Base-by-base conservation (phyloP, 2,797 vertebrate genomes). In the Clarias fuscus region DNA sequence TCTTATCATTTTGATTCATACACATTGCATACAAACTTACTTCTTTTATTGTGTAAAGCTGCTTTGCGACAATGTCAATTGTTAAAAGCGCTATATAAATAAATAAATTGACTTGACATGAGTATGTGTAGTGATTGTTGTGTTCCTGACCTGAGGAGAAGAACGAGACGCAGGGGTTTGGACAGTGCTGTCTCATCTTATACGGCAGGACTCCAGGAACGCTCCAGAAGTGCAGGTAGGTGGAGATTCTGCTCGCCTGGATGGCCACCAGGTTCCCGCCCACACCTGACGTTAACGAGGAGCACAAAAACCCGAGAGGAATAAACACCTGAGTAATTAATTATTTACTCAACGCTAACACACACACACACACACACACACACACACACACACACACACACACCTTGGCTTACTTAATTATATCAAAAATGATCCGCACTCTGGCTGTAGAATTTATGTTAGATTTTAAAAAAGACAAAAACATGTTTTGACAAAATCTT, bases 201-300 rank as follows among this genome's bases (percentile, higher is more conserved):
- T 97, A 95, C 0, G 98, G 98, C 58, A 99, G 92, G 83, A 98
- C 96, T 3, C 98, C 98, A 0, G 98, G 98, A 67, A 96, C 90
- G 88, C 97, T 97, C 96, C 97, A 97, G 86, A 95, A 96, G 90
- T 99, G 98, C 83, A 99, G 96, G 93, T 96, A 97, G 48, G 98
- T 99, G 2, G 98, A 99, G 90, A 99, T 96, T 65, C 98, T 95
- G 89, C 98, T 99, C 86, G 97, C 97, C 93, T 99, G 98, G 90
- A 99, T 97, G 86, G 98, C 98, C 0, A 98, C 98, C 91, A 99
- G 92, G 91, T 99, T 99, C 68, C 98, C 98, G 5, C 97, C 98
- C 20, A 98, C 98, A 91, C 98, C 98, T 99, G 72, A 0, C 0
- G 3, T 64, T 48, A 79, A 79, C 0, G 2, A 20, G 30, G 58